A percentile compares a stretch with the other conserved stretches of the same genome.
Conservation (phyloP, 2,888 invertebrate species). For the Nudaria mundana region DNA sequence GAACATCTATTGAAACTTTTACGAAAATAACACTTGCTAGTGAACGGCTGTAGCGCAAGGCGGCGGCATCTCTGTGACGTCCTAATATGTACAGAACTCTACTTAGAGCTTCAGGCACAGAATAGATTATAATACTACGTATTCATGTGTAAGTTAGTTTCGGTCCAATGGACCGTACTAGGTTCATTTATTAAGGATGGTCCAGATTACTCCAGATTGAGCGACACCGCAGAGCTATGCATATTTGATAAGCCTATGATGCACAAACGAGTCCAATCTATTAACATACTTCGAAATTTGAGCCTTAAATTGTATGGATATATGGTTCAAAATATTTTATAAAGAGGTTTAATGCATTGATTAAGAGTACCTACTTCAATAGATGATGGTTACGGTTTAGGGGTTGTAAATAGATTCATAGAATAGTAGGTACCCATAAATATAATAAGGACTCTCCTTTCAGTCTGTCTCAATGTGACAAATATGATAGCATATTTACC, state of each 20-base stretch:
- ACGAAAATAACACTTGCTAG: no score
- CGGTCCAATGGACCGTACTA: background rate
- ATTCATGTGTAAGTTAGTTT: background rate
- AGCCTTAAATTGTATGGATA: conserved; percentile 6
- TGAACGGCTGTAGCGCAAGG: no score
- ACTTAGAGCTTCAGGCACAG: no score
- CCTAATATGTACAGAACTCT: background rate
- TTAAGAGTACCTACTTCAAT: no score
- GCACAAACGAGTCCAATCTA: conserved; percentile 10
- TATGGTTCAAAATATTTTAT: conserved; percentile 1
- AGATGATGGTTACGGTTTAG: no score
- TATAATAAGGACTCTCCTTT: no score
- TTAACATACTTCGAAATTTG: conserved; percentile 7
- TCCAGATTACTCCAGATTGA: conserved; percentile 4
- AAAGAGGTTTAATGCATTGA: background rate
- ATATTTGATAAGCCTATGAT: conserved; percentile 30
- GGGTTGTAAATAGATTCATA: no score
- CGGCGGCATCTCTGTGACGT: background rate
- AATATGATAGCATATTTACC: no score
- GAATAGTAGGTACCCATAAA: no score
- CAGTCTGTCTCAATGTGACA: no score
- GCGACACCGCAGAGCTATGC: conserved; percentile 17
- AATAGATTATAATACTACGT: no score
- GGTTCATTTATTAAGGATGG: conserved; percentile 15
- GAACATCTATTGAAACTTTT: no score